phyloP scores from a whole-genome alignment of 1,140 invertebrate species.

The Drosophila micromelanica region DNA sequence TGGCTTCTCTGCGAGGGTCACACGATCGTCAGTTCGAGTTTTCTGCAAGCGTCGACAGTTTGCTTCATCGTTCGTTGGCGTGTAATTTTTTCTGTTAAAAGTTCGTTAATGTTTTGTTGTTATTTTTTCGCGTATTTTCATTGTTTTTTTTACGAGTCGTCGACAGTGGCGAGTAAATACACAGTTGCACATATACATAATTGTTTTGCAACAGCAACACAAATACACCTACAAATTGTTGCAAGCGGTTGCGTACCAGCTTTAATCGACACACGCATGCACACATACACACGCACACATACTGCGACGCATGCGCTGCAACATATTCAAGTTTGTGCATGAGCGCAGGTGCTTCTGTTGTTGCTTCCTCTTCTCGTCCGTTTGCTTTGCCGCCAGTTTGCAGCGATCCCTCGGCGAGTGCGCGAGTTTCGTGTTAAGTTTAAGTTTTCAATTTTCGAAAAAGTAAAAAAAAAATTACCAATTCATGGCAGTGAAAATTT shows the following conservation, averaged over 20 bases:
- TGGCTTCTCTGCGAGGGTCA: conserved; percentile 8
- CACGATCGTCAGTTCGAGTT: conserved; percentile 32
- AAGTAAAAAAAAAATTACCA: not conserved
- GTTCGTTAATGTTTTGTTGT: conserved; percentile 4
- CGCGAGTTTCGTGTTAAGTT: conserved; percentile 12
- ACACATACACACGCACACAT: conserved; percentile 5
- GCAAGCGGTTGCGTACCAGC: conserved; percentile 13
- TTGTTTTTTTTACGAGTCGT: not conserved
- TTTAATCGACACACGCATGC: not conserved
- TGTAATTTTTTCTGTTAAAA: conserved; percentile 1
- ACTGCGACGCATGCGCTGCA: conserved; percentile 20
- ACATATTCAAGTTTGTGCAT: conserved; percentile 29
- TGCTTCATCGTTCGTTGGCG: not conserved
- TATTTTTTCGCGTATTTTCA: not conserved
- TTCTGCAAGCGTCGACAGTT: conserved; percentile 17
- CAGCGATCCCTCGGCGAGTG: conserved; percentile 15
- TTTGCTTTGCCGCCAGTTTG: conserved; percentile 20
- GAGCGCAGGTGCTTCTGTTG: conserved; percentile 31
- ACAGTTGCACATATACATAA: not conserved
- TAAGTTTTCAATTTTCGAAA: conserved; percentile 9
- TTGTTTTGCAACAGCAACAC: conserved; percentile 12
- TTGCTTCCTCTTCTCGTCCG: conserved; percentile 3
- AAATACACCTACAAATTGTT: conserved; percentile 10
- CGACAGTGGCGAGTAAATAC: not conserved
- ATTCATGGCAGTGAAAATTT: conserved; percentile 18